Percentiles rank a stretch among this genome's conserved stretches.
These are phyloP conservation scores for Eublepharis macularius DNA, from an alignment of 2,113 vertebrate genomes.

Conservation along the genomic window DNA sequence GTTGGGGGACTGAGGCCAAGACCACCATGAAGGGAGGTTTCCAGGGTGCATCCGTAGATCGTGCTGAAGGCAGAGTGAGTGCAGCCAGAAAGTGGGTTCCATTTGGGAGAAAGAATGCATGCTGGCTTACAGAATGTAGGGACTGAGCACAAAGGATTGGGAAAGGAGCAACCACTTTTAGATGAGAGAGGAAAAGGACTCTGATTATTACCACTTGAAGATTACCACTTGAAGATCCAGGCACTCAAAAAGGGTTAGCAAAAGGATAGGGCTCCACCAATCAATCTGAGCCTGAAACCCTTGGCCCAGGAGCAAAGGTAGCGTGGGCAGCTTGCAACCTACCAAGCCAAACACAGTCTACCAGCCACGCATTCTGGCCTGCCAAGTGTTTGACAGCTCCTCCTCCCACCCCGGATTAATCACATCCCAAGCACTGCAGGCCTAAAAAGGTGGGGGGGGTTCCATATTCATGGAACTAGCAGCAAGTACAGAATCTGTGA, in stretches of 20 bases:
- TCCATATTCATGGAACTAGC: neutral
- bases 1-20: neutral
- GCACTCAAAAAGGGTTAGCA: too few species aligned
- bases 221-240: too few species aligned
- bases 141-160: neutral
- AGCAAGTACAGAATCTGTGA: neutral
- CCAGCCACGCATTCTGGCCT: neutral
- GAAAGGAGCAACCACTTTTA: neutral
- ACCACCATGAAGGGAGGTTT: neutral
- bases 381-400: neutral
- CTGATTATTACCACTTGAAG: neutral
- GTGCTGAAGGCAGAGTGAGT: neutral
- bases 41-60: neutral
- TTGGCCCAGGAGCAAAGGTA: neutral
- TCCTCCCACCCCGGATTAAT: neutral
- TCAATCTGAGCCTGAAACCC: neutral
- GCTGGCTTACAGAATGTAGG: too few species aligned
- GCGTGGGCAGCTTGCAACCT: neutral
- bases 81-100: too few species aligned
- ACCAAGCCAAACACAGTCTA: neutral
- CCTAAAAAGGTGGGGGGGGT: too few species aligned
- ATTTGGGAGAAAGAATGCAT: neutral
- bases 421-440: neutral
- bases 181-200: neutral
- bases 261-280: too few species aligned